Evolutionary conservation across 2,113 vertebrate species (phyloP).

Genomic region (Tympanuchus pallidicinctus): DNA sequence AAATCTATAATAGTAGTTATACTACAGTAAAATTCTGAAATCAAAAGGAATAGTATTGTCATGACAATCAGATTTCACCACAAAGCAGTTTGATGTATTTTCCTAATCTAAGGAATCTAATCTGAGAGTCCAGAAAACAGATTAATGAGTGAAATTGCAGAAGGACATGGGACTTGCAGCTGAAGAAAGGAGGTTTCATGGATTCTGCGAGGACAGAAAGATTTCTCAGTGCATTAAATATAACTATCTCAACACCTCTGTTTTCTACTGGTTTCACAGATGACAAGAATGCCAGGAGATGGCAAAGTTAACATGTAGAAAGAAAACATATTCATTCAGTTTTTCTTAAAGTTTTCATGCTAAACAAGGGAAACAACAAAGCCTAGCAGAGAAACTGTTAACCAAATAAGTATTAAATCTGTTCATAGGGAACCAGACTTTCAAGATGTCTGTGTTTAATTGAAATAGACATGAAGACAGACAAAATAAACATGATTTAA

Average conservation of each 20-base stretch:
- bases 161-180: neutral
- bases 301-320: neutral
- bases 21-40: neutral
- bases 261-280: neutral
- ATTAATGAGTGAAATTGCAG: neutral
- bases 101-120: neutral
- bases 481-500: neutral
- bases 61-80: constrained; percentile 26
- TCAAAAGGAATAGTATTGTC: neutral
- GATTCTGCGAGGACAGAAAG: neutral
- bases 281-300: neutral
- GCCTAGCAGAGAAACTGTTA: neutral
- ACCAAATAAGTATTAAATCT: neutral
- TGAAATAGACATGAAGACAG: neutral
- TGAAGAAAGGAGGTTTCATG: neutral
- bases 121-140: neutral
- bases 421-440: neutral
- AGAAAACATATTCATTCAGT: neutral
- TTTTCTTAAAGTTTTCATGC: neutral
- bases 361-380: neutral
- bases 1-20: neutral
- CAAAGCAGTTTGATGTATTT: neutral
- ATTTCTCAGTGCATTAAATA: neutral
- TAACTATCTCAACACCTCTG: neutral
- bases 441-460: neutral